Base-by-base conservation (phyloP, 2,797 vertebrate species). In the Bucorvus abyssinicus region DNA sequence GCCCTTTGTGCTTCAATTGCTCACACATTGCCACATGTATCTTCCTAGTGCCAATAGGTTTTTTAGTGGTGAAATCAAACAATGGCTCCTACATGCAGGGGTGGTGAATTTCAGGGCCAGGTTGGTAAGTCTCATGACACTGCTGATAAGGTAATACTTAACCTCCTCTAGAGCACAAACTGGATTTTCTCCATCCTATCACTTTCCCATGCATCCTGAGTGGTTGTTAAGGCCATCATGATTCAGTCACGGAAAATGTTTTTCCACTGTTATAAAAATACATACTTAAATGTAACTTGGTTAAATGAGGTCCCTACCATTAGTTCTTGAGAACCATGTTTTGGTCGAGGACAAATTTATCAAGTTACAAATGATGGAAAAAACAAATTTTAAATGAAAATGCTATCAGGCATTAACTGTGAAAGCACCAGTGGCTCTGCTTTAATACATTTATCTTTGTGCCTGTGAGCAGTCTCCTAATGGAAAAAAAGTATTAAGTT, bases 341-440 rank as follows among this genome's bases (percentile, higher is more conserved):
- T 85, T 79, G n/a, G 16, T 70, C 45, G 56, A 68, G 26, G 27
- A 12, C 26, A 93, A 77, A 77, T 85, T 38, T 90, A 38, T 84
- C 30, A 70, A 82, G 36, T 57, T 92, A 32, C 16, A 68, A 68
- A 79, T 24, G 49, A 55, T 1, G 26, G 26, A 59, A 73, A 64
- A 94, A 77, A 30, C 1, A 12, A 47, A 78, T 75, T 45, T 55
- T 30, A 95, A 86, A 82, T 91, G 19, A 84, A 94, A 91, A 86
- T 29, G 22, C 42, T 57, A 6, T 61, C 19, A 61, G 67, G 34
- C 60, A n/a, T 65, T 89, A 90, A 60, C 59, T 84, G 68, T 67
- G 60, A 79, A 79, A 92, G 26, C 40, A 76, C 55, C 42, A 47
- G 0, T 69, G 50, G 12, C 78, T 93, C 56, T 90, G 29, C 53